Base-by-base conservation (phyloP, 2,888 invertebrate species). In the Ectemnius continuus region DNA sequence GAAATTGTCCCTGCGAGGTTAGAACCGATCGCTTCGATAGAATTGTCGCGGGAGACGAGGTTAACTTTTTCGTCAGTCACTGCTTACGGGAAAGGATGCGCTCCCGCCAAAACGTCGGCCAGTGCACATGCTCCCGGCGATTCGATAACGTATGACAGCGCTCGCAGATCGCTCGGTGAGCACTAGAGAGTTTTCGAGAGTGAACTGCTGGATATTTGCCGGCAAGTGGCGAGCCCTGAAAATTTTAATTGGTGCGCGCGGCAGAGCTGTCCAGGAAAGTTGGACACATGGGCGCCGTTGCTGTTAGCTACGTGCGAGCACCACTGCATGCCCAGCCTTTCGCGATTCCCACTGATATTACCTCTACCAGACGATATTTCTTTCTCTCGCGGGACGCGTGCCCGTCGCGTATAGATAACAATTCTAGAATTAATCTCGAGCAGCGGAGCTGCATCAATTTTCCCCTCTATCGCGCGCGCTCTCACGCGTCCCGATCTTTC, bases 21-120 rank as follows among this genome's bases (percentile, higher is more conserved):
- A 11, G n/a, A 52, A 5, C 6, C 52, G 52, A 52, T 52, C 52
- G 52, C 1, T 13, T 16, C 36, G 36, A 56, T 70, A 56, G 45
- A 36, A 8, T 36, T 48, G 46, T 4, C 13, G 5, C 23, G 20
- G 1, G 4, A 56, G 16, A 11, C 46, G 8, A 11, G 5, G 6
- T 3, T 0, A 0, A 36, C 0, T 11, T n/a, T n/a, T 48, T 57
- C 18, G 20, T 46, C 18, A 23, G n/a, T 70, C 59, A 52, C 61
- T 11, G 36, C 36, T 36, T 11, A 46, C 28, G n/a, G 26, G 18
- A 26, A 67, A 74, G 67, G 80, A 62, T 61, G 14, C 20, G 48
- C 70, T 87, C 87, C 87, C 87, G 87, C 87, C 87, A 87, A 87
- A 85, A 87, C 65, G 56, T 57, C 64, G 18, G 60, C 65, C 78